These are phyloP conservation scores for Aselliscus stoliczkanus DNA, from an alignment of 2,797 vertebrate genomes.

Conservation along the genomic window DNA sequence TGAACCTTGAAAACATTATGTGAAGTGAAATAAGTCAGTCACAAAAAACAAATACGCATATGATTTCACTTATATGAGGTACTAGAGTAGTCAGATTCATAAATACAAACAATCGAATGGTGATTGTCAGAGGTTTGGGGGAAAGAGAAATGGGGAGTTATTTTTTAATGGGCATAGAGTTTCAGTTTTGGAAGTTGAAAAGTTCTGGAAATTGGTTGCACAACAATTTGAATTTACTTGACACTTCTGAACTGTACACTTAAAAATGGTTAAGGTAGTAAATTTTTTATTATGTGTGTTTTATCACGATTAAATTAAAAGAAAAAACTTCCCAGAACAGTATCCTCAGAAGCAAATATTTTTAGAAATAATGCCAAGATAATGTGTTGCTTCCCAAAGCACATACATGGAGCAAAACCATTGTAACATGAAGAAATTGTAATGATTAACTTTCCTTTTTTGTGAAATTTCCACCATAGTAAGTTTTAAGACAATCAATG, in stretches of 20 bases:
- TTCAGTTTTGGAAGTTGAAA: not conserved
- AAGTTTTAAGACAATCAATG: not conserved
- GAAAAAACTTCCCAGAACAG: not conserved
- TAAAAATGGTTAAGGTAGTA: not conserved
- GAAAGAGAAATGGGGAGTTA: not conserved
- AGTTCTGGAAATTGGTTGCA: not conserved
- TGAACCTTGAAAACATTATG: not conserved
- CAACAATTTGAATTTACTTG: not conserved
- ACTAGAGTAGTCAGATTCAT: not conserved
- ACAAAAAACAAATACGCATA: not conserved
- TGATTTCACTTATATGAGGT: not conserved
- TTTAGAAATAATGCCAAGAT: constrained; percentile 4
- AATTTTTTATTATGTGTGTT: not conserved
- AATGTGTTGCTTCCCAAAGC: not conserved
- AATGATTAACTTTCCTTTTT: not conserved
- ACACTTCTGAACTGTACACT: not conserved
- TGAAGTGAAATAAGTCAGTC: not conserved
- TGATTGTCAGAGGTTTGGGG: not conserved
- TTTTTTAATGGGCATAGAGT: not conserved
- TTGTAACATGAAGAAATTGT: not conserved
- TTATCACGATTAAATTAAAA: not conserved
- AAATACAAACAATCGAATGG: not conserved
- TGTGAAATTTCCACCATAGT: not conserved
- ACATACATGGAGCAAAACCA: not conserved
- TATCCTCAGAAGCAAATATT: not conserved